Base-by-base conservation (phyloP, 1,140 invertebrate genomes). In the Paramacrobiotus metropolitanus region DNA sequence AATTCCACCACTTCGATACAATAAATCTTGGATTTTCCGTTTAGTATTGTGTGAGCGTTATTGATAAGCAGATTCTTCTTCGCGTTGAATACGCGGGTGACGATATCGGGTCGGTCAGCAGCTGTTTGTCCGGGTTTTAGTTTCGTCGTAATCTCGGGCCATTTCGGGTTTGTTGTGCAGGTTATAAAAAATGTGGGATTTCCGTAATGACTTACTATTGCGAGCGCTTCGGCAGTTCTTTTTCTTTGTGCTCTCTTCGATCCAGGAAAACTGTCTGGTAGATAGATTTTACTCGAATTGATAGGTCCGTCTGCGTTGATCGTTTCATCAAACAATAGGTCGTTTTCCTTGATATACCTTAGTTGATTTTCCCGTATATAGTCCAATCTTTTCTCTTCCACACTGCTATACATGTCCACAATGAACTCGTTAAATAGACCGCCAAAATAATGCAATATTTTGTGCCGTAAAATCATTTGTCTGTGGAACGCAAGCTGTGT, bases 91-190 rank as follows among this genome's bases (percentile, higher is more conserved):
- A 77, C 72, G 29, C 71, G 31, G 2, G 65, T 66, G 24, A 71
- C 61, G 15, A 77, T 40, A 65, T 77, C 73, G 34, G 68, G 71
- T 24, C 71, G 21, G 64, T 73, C 66, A 4, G 64, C 21, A 3
- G 66, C 28, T 28, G 21, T 64, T 67, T 76, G 68, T 9, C 65
- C 59, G 21, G 60, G 44, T 15, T 64, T 15, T 2, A 76, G 59
- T 45, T 67, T 60, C 60, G 67, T 55, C 45, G n/a, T 29, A 31
- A 77, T 76, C 60, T 78, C 72, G 1, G 30, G 29, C 77, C 77
- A 80, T 59, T 65, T 73, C 65, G 67, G 74, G 71, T 74, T 80
- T 64, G 65, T 71, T 30, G 75, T 77, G 30, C 75, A 66, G 4
- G 75, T 77, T 20, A 72, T 65, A 63, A 71, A 71, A 1, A 71